Percentiles rank a stretch among this genome's conserved stretches.
phyloP scores from a whole-genome alignment of 1,140 invertebrate species.

The Steinernema khuongi region DNA sequence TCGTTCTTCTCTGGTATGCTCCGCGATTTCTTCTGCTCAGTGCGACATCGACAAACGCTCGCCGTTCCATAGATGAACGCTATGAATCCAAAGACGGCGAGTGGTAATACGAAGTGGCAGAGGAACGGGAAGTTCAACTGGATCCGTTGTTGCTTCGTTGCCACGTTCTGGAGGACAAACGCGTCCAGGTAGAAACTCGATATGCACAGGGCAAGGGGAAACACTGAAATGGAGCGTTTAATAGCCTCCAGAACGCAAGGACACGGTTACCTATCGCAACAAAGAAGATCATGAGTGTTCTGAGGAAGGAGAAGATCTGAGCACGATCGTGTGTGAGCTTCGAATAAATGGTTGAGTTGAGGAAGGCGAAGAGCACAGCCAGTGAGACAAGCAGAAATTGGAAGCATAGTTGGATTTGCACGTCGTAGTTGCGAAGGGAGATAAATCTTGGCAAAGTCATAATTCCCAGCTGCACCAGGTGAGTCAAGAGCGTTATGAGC shows the following conservation, averaged over 20 bases:
- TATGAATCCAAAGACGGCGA: neutral
- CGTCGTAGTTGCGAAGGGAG: neutral
- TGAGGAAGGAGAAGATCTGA: neutral
- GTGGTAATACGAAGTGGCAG: neutral
- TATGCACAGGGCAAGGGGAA: neutral
- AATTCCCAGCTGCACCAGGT: neutral
- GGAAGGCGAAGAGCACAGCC: neutral
- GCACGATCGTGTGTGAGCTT: neutral
- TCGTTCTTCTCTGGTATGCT: neutral
- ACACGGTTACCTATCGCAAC: constrained; percentile 8
- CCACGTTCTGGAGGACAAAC: neutral
- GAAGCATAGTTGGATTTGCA: neutral
- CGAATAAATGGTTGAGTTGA: neutral
- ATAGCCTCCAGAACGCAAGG: neutral
- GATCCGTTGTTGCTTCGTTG: neutral
- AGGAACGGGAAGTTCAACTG: neutral
- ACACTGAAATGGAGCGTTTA: neutral
- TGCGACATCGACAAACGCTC: neutral
- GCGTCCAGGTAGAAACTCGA: neutral
- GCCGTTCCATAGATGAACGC: neutral
- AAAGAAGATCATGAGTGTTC: neutral
- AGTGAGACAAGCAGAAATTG: neutral
- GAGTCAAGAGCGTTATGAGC: neutral
- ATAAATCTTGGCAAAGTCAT: neutral
- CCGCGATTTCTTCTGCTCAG: neutral